These are phyloP conservation scores for Andricus grossulariae DNA, from an alignment of 1,140 invertebrate species.

Conservation along the genomic window DNA sequence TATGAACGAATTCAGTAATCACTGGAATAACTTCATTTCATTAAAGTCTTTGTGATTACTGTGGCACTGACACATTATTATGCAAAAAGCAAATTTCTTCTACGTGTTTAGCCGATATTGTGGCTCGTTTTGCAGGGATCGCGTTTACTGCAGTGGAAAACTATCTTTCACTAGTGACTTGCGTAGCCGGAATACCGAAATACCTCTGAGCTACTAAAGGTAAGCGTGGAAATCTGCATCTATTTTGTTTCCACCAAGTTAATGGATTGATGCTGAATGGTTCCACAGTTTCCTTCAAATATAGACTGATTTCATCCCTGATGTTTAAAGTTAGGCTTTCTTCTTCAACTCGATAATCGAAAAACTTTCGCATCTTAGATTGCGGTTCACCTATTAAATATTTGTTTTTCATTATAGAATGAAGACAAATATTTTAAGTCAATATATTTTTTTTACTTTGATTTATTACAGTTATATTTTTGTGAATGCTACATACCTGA, in stretches of 20 bases:
- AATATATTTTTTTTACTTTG: no score
- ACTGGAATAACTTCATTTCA: no score
- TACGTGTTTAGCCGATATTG: slow-evolving; percentile 27
- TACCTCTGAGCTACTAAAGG: slow-evolving; percentile 23
- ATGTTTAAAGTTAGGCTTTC: neutral
- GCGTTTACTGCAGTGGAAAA: slow-evolving; percentile 37
- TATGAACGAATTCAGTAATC: no score
- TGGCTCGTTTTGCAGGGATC: slow-evolving; percentile 21
- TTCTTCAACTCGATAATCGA: neutral
- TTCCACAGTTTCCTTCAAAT: neutral
- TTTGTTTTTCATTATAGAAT: neutral
- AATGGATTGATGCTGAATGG: neutral
- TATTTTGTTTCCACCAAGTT: neutral
- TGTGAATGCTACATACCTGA: neutral
- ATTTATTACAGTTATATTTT: neutral
- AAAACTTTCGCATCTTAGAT: neutral
- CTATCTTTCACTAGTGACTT: slow-evolving; percentile 34
- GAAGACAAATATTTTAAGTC: no score
- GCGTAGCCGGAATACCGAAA: slow-evolving; percentile 37
- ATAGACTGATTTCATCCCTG: neutral
- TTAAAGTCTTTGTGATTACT: no score
- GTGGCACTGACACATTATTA: slow-evolving; percentile 14
- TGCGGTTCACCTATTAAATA: neutral
- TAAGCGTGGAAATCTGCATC: neutral
- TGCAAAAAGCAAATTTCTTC: slow-evolving; percentile 37